phyloP scores from a whole-genome alignment of 64 coral and sea anemone species.

The Astreopora myriophthalma region DNA sequence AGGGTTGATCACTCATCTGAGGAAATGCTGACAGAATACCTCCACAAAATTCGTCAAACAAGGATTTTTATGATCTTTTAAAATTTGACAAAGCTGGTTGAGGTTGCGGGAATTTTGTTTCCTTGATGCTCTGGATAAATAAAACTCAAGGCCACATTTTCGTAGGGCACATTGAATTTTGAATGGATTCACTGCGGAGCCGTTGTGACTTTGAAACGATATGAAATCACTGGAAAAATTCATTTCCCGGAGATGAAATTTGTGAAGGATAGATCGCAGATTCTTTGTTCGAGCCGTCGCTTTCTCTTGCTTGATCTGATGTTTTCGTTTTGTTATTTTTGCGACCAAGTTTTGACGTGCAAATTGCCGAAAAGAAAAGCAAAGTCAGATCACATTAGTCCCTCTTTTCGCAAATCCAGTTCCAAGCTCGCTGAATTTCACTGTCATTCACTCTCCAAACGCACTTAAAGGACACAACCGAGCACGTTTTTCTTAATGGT shows the following conservation, averaged over 20 bases:
- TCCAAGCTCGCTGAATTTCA: background rate
- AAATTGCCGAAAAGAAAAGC: background rate
- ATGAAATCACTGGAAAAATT: conserved; percentile 43
- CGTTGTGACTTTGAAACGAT: conserved; percentile 2
- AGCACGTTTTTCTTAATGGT: background rate
- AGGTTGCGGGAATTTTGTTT: too few species aligned
- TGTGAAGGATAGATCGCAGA: background rate
- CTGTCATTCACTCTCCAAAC: background rate
- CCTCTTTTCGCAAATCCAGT: background rate
- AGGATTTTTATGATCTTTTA: background rate
- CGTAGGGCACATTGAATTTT: background rate
- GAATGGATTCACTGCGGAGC: conserved; percentile 19
- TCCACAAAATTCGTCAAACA: background rate
- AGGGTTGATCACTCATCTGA: too few species aligned
- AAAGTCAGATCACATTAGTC: background rate
- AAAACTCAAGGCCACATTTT: background rate
- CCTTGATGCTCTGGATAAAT: conserved; percentile 5
- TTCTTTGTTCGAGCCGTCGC: background rate
- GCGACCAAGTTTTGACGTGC: background rate
- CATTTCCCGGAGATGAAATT: background rate
- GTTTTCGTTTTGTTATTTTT: background rate
- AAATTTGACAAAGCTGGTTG: background rate
- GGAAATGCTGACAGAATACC: background rate
- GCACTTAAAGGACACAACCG: conserved; percentile 13
- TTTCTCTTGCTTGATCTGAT: background rate